phyloP scores from a whole-genome alignment of 2,797 vertebrate genomes.

The Takifugu ocellatus region DNA sequence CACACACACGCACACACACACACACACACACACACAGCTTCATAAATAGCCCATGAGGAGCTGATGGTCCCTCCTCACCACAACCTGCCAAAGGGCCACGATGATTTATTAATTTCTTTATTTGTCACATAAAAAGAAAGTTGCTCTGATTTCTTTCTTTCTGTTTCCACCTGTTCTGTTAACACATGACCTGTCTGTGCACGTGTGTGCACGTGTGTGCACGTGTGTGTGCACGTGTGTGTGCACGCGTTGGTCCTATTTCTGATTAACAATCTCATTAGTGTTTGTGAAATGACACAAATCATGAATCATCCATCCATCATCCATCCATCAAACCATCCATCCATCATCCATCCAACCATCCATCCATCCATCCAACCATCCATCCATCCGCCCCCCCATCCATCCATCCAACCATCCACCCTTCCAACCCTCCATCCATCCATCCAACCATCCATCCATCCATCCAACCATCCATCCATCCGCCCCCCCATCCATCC shows the following conservation, averaged over 20 bases:
- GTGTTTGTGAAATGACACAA: not conserved
- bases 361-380: too few relatives aligned
- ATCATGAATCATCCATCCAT: too few relatives aligned
- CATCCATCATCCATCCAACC: too few relatives aligned
- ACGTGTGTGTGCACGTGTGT: slow-evolving; percentile 2
- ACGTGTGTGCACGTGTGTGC: slow-evolving; percentile 2
- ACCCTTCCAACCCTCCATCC: too few relatives aligned
- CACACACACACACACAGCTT: slow-evolving; percentile 50
- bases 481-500: too few relatives aligned
- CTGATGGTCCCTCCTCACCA: slow-evolving; percentile 57
- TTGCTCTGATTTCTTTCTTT: slow-evolving; percentile 31
- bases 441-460: too few relatives aligned
- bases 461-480: too few relatives aligned
- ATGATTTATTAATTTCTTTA: slow-evolving; percentile 82
- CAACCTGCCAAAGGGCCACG: slow-evolving; percentile 69
- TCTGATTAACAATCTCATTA: not conserved
- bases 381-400: too few relatives aligned
- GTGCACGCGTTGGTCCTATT: not conserved
- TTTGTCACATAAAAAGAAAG: slow-evolving; percentile 76
- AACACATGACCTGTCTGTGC: not conserved
- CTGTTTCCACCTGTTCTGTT: slow-evolving; percentile 10
- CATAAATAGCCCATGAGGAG: slow-evolving; percentile 80
- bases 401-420: too few relatives aligned
- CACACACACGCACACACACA: slow-evolving; percentile 19
- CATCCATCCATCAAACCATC: too few relatives aligned